Conservation (phyloP, 2,888 invertebrate genomes). For the Agapostemon virescens region DNA sequence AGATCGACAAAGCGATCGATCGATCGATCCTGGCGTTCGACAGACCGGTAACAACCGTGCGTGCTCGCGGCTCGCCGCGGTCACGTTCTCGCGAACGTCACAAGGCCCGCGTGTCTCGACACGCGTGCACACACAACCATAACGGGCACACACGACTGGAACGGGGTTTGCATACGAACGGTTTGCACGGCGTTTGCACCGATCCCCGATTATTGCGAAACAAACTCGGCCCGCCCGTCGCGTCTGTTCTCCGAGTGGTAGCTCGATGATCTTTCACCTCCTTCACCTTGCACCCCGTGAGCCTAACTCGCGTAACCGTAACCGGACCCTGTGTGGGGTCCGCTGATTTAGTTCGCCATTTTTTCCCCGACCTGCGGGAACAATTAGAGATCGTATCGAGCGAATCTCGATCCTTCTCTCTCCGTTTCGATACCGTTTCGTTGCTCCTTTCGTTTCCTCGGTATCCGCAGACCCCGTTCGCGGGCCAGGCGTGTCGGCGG, state of each 20-base stretch:
- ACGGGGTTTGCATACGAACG: slow-evolving; percentile 33
- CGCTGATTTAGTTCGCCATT: slow-evolving; percentile 60
- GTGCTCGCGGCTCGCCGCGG: slow-evolving; percentile 47
- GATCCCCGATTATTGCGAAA: slow-evolving; percentile 68
- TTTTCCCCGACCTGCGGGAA: slow-evolving; percentile 62
- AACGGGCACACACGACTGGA: not conserved
- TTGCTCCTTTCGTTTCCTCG: slow-evolving; percentile 15
- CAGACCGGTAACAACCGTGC: slow-evolving; percentile 44
- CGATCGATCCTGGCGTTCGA: slow-evolving; percentile 44
- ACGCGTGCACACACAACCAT: slow-evolving; percentile 7
- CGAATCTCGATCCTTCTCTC: slow-evolving; percentile 16
- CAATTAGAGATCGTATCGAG: slow-evolving; percentile 74
- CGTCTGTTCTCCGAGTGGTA: slow-evolving; percentile 58
- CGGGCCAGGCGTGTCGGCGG: not conserved
- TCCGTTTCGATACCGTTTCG: not conserved
- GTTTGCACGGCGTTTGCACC: not conserved
- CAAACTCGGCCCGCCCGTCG: slow-evolving; percentile 64
- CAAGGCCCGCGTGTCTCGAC: slow-evolving; percentile 7
- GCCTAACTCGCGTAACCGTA: slow-evolving; percentile 31
- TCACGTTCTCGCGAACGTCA: slow-evolving; percentile 20
- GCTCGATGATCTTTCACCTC: slow-evolving; percentile 72
- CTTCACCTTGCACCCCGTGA: slow-evolving; percentile 62
- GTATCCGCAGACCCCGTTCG: not conserved
- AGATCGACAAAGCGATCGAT: slow-evolving; percentile 50
- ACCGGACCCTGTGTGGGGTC: slow-evolving; percentile 33